phyloP scores from a whole-genome alignment of 2,888 invertebrate genomes.

The Subacronicta megacephala region DNA sequence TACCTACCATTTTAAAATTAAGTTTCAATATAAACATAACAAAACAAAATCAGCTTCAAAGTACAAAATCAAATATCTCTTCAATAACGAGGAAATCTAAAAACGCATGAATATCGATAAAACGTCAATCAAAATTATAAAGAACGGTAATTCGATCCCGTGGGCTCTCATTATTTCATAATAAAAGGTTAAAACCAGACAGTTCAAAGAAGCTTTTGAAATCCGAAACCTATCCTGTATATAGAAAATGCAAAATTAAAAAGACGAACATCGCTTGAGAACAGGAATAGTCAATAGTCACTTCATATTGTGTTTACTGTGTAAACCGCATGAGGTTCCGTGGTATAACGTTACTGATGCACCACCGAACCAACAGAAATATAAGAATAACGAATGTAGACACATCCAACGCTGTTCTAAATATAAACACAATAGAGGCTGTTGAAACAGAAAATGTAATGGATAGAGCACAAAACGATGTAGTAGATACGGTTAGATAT shows the following conservation, averaged over 20 bases:
- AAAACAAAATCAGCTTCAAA: no score
- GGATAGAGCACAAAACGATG: constrained; percentile 46
- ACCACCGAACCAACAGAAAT: constrained; percentile 54
- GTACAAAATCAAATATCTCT: no score
- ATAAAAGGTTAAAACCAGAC: constrained; percentile 74
- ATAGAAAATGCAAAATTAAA: constrained; percentile 85
- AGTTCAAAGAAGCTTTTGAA: constrained; percentile 78
- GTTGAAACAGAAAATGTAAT: constrained; percentile 54
- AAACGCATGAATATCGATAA: constrained; percentile 66
- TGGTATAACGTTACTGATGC: constrained; percentile 78
- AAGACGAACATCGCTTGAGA: constrained; percentile 78
- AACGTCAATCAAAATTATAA: constrained; percentile 75
- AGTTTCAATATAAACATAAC: no score
- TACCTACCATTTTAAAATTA: no score
- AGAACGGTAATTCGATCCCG: constrained; percentile 72
- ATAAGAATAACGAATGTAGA: constrained; percentile 12
- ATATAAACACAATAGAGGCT: not conserved
- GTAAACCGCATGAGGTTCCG: constrained; percentile 85
- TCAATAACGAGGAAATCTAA: constrained; percentile 54
- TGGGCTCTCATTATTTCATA: constrained; percentile 77
- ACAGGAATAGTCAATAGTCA: constrained; percentile 89
- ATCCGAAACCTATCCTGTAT: constrained; percentile 78
- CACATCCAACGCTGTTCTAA: constrained; percentile 57
- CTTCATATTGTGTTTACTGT: constrained; percentile 88
- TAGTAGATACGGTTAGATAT: constrained; percentile 20